Evolutionary conservation across 1,140 invertebrate species (phyloP), one percentile per base, ranked within the genome.

Genomic region (Calycopis cecrops): DNA sequence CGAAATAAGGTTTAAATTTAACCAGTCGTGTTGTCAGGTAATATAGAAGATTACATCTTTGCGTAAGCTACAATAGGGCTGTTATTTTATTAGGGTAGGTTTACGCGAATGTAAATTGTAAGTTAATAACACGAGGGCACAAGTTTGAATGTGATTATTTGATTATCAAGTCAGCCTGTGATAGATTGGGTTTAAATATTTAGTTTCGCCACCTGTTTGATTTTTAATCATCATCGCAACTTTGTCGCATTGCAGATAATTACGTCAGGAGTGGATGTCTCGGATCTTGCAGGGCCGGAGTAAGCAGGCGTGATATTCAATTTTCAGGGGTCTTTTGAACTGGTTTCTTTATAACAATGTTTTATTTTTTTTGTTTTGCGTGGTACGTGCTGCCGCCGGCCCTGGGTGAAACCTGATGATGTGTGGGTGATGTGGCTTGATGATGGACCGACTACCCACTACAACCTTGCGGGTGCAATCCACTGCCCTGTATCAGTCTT

Each of bases 1-100:
- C 0, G 1, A 0, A 1, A 62, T 65, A 74, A 59, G 55, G 63
- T 6, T 18, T 8, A 56, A 47, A 47, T 9, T 12, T 18, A 18
- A 47, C 54, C 59, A 67, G 75, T 69, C 73, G 75, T 80, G 65
- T 65, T 73, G 66, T 69, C 70, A 79, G 75, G 77, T 79, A 81
- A 81, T 79, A 78, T 83, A 81, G 78, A 72, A 83, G 79, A 84
- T 81, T 79, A 84, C 76, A 83, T 83, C 78, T 83, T 80, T 73
- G 71, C 71, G 74, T 79, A 76, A 83, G 72, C 76, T 79, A 81
- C 76, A 79, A 80, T 82, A 79, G 76, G 72, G 72, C 72, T 74
- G 65, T 78, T 78, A 79, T 83, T 80, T 79, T 79, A 77, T 71
- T 69, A 71, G 76, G 71, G 74, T 67, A 37, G 48, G 16, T 63